Percentiles rank a stretch among this genome's conserved stretches.
These are phyloP conservation scores for Brachyptera risi DNA, from an alignment of 2,888 invertebrate genomes.

Conservation along the genomic window DNA sequence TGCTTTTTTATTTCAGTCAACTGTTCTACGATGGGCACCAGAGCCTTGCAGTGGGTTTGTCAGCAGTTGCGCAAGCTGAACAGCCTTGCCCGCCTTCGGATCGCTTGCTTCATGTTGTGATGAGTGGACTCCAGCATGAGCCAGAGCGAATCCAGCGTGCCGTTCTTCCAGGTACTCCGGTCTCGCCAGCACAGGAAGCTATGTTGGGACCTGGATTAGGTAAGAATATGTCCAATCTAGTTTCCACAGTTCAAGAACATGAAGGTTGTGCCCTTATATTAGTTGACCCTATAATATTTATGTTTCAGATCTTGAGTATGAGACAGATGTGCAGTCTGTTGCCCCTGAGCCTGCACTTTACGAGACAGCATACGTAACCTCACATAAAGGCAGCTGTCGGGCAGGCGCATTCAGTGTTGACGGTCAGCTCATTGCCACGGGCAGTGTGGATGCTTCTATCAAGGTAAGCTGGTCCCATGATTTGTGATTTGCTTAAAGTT, in stretches of 20 bases:
- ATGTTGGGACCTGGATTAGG: conserved; percentile 62
- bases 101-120: conserved; percentile 78
- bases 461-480: too few relatives aligned
- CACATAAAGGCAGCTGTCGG: conserved; percentile 94
- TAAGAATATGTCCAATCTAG: conserved; percentile 21
- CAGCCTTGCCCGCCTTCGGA: conserved; percentile 96
- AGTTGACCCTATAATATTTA: neutral
- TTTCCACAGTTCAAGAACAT: neutral
- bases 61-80: conserved; percentile 81
- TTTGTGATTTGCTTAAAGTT: too few relatives aligned
- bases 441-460: conserved; percentile 97
- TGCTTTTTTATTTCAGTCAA: conserved; percentile 87
- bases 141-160: conserved; percentile 58
- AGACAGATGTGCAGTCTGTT: conserved; percentile 87
- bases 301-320: conserved; percentile 81
- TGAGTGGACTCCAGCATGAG: conserved; percentile 80
- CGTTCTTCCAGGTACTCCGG: conserved; percentile 43
- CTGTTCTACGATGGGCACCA: conserved; percentile 97
- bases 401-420: conserved; percentile 94
- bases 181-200: conserved; percentile 56
- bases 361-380: conserved; percentile 98
- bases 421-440: conserved; percentile 95
- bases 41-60: conserved; percentile 80
- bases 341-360: conserved; percentile 97
- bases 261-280: neutral